Evolutionary conservation across 1,140 invertebrate genomes (phyloP).

Genomic region (Chymomyza costata): DNA sequence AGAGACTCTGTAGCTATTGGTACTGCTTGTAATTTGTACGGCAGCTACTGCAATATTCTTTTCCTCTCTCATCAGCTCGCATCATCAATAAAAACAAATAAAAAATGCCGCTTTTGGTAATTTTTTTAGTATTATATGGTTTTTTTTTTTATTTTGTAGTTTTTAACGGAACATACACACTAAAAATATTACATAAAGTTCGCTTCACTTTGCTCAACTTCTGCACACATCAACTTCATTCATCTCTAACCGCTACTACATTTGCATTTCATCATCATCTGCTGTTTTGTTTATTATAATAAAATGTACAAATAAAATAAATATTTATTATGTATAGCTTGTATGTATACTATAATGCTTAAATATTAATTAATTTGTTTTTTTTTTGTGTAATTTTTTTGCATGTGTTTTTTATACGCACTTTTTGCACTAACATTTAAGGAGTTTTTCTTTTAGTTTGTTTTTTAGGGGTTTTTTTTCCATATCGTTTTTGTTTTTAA

Average conservation of each 20-base stretch:
- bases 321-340: slow-evolving; percentile 68
- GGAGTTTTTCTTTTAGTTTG: slow-evolving; percentile 50
- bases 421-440: slow-evolving; percentile 26
- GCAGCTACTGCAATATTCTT: slow-evolving; percentile 33
- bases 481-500: slow-evolving; percentile 31
- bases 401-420: slow-evolving; percentile 15
- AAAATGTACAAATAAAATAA: slow-evolving; percentile 74
- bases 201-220: slow-evolving; percentile 23
- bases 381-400: slow-evolving; percentile 34
- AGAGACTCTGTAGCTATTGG: too few relatives aligned
- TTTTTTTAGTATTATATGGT: slow-evolving; percentile 68
- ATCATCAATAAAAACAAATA: slow-evolving; percentile 3
- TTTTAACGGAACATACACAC: slow-evolving; percentile 73
- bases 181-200: slow-evolving; percentile 73
- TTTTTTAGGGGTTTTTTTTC: slow-evolving; percentile 34
- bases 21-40: too few relatives aligned
- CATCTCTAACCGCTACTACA: slow-evolving; percentile 3
- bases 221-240: slow-evolving; percentile 13
- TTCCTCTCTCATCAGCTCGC: slow-evolving; percentile 6
- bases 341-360: slow-evolving; percentile 58
- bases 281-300: slow-evolving; percentile 66
- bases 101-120: slow-evolving; percentile 11
- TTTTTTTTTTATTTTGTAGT: slow-evolving; percentile 69
- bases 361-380: slow-evolving; percentile 50
- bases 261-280: slow-evolving; percentile 20